Percentiles rank a stretch among this genome's conserved stretches.
phyloP scores from a whole-genome alignment of 2,113 vertebrate genomes.

The Syngnathoides biaculeatus region DNA sequence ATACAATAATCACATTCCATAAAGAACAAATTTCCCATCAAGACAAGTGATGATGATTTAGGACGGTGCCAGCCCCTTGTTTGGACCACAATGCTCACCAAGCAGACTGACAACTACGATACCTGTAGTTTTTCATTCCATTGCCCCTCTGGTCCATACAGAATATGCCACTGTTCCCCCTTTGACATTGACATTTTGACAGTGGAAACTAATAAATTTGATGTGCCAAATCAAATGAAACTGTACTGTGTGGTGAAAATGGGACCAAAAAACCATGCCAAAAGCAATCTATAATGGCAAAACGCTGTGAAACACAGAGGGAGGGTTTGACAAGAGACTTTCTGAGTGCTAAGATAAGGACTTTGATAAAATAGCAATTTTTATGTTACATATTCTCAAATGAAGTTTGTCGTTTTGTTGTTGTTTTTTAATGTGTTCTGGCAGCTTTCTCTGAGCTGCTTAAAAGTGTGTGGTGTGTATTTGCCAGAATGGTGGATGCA shows the following conservation, averaged over 20 bases:
- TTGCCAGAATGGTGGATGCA: constrained; percentile 15
- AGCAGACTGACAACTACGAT: neutral
- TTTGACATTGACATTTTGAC: neutral
- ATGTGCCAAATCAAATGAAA: neutral
- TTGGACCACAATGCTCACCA: neutral
- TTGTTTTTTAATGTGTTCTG: neutral
- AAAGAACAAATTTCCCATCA: no score
- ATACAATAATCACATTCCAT: neutral
- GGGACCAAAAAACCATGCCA: constrained; percentile 12
- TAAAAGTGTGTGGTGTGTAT: constrained; percentile 2
- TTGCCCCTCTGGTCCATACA: neutral
- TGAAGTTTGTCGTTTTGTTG: neutral
- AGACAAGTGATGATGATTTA: no score
- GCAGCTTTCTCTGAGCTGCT: neutral
- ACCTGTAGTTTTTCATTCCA: neutral
- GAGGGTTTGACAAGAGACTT: constrained; percentile 9
- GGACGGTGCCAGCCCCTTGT: no score
- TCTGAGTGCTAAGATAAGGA: neutral
- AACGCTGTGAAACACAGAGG: constrained; percentile 28
- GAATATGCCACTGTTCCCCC: neutral
- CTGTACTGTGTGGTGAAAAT: neutral
- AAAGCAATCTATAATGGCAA: constrained; percentile 36
- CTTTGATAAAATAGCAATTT: constrained; percentile 2
- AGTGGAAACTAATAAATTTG: neutral
- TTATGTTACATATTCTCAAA: neutral